Evolutionary conservation across 2,797 vertebrate genomes (phyloP).

Genomic region (Leptodactylus fallax): DNA sequence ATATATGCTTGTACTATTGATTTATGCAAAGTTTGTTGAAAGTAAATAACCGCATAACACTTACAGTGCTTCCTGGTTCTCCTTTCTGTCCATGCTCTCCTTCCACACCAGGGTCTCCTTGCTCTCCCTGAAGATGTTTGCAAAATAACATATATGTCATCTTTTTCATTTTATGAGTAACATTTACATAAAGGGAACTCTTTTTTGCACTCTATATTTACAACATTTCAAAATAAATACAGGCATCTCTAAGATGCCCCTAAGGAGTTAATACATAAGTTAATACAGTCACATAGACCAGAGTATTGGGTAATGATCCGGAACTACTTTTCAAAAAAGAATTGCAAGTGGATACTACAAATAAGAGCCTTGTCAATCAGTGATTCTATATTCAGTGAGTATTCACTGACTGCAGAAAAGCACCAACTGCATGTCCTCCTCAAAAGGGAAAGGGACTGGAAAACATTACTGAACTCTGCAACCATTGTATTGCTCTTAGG

Average conservation of each 20-base stretch:
- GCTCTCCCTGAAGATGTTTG: conserved; percentile 24
- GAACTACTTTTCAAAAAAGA: too few relatives aligned
- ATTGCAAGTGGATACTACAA: not conserved
- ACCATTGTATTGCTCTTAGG: too few relatives aligned
- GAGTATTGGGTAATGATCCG: not conserved
- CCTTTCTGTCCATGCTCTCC: conserved; percentile 73
- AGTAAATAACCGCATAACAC: not conserved
- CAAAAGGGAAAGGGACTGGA: not conserved
- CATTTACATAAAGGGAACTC: not conserved
- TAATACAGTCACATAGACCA: not conserved
- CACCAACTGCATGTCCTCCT: not conserved
- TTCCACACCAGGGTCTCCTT: conserved; percentile 67
- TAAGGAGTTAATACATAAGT: not conserved
- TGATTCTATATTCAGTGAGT: not conserved
- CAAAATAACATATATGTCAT: not conserved
- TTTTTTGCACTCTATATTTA: not conserved
- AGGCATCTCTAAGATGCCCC: not conserved
- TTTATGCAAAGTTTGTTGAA: not conserved
- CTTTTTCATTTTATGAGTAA: too few relatives aligned
- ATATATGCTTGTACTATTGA: not conserved
- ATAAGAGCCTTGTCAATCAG: not conserved
- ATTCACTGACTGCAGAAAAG: not conserved
- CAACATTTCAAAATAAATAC: not conserved
- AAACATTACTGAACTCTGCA: too few relatives aligned
- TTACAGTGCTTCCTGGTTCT: conserved; percentile 68